Evolutionary conservation across 2,113 vertebrate species (phyloP).

Genomic region (Carassius auratus): DNA sequence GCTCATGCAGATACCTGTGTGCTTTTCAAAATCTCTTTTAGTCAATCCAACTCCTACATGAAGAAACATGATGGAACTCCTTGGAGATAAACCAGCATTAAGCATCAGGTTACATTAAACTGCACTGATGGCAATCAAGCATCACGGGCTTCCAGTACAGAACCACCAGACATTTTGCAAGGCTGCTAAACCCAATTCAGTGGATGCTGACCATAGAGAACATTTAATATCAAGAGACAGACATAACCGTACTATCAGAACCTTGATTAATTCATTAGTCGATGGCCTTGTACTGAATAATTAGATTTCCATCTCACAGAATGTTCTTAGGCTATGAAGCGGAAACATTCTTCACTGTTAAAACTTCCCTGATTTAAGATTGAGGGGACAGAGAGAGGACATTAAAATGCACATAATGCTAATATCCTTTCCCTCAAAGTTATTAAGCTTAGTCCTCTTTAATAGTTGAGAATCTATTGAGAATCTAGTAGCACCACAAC

Average conservation of each 20-base stretch:
- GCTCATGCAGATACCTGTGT: neutral
- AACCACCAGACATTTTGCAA: neutral
- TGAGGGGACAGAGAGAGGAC: slow-evolving; percentile 9
- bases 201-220: slow-evolving; percentile 11
- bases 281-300: slow-evolving; percentile 60
- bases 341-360: slow-evolving; percentile 33
- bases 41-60: slow-evolving; percentile 9
- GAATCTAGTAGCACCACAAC: neutral
- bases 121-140: neutral
- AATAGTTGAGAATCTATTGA: neutral
- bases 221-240: slow-evolving; percentile 31
- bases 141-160: neutral
- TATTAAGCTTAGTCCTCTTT: neutral
- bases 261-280: slow-evolving; percentile 52
- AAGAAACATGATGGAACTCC: slow-evolving; percentile 6
- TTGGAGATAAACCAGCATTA: neutral
- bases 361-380: neutral
- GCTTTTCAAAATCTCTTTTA: slow-evolving; percentile 38
- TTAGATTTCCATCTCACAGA: slow-evolving; percentile 52
- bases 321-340: slow-evolving; percentile 45
- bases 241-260: slow-evolving; percentile 40
- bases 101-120: neutral
- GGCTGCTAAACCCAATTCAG: too few species aligned
- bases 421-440: neutral
- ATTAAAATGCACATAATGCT: neutral